Evolutionary conservation across 2,113 vertebrate species (phyloP).

Genomic region (Nothoprocta pentlandii): DNA sequence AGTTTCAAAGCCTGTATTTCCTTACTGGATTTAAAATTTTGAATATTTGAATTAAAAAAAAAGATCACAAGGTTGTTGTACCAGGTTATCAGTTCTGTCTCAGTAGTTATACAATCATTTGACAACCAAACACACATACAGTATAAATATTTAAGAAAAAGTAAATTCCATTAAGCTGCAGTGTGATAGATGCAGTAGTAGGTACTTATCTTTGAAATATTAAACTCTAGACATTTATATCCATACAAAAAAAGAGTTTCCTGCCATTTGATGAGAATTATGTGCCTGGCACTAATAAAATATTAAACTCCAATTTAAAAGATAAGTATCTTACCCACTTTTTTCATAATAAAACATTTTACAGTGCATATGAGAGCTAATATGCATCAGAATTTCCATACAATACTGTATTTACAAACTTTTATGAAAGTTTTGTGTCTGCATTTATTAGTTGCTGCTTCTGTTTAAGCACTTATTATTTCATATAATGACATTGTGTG

Average conservation of each 20-base stretch:
- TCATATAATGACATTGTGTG: slow-evolving; percentile 68
- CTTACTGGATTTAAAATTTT: neutral
- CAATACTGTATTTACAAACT: slow-evolving; percentile 89
- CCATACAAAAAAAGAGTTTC: slow-evolving; percentile 84
- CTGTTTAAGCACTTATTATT: slow-evolving; percentile 69
- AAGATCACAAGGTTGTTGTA: neutral
- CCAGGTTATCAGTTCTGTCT: slow-evolving; percentile 53
- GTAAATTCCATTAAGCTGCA: slow-evolving; percentile 85
- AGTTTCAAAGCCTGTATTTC: neutral
- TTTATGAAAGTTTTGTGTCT: slow-evolving; percentile 81
- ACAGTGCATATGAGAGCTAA: slow-evolving; percentile 79
- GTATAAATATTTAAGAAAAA: slow-evolving; percentile 89
- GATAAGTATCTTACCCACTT: slow-evolving; percentile 89
- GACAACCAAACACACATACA: slow-evolving; percentile 81
- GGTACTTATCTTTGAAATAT: slow-evolving; percentile 88
- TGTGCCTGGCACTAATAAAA: slow-evolving; percentile 89
- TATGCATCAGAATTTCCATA: slow-evolving; percentile 83
- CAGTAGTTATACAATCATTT: slow-evolving; percentile 63
- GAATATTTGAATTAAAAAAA: neutral
- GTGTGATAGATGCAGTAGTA: slow-evolving; percentile 82
- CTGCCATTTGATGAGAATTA: slow-evolving; percentile 90
- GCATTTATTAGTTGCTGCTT: slow-evolving; percentile 73
- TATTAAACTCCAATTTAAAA: slow-evolving; percentile 95
- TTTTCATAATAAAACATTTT: slow-evolving; percentile 89
- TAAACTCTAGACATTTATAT: slow-evolving; percentile 90